These are phyloP conservation scores for Notolabrus celidotus DNA, from an alignment of 2,797 vertebrate species.

Conservation along the genomic window DNA sequence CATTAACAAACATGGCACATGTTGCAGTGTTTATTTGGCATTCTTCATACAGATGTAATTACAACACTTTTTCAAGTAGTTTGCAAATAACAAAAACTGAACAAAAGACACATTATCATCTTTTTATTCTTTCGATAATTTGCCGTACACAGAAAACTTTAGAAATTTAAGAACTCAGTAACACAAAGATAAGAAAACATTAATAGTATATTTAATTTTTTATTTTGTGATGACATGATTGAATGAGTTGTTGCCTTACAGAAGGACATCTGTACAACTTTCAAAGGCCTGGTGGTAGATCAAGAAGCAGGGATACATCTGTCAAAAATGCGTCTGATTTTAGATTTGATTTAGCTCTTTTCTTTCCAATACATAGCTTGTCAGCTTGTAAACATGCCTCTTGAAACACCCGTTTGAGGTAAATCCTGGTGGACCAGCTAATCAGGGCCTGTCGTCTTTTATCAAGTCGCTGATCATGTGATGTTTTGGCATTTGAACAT, in stretches of 20 bases:
- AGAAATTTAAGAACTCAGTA: slow-evolving; percentile 65
- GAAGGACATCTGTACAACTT: slow-evolving; percentile 50
- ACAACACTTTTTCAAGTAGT: slow-evolving; percentile 65
- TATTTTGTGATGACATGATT: slow-evolving; percentile 40
- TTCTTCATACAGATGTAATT: slow-evolving; percentile 76
- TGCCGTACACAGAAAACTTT: slow-evolving; percentile 70
- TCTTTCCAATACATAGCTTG: slow-evolving; percentile 16
- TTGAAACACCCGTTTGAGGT: slow-evolving; percentile 73
- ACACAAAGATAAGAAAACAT: slow-evolving; percentile 83
- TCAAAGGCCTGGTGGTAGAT: slow-evolving; percentile 52
- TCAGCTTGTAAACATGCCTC: slow-evolving; percentile 50
- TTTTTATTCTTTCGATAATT: slow-evolving; percentile 80
- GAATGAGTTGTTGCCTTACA: slow-evolving; percentile 47
- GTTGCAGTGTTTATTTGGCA: slow-evolving; percentile 78
- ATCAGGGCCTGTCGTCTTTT: slow-evolving; percentile 28
- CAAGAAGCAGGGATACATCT: slow-evolving; percentile 45
- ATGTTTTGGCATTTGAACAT: slow-evolving; percentile 69
- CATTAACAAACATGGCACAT: slow-evolving; percentile 35
- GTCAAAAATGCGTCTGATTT: slow-evolving; percentile 1
- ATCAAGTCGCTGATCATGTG: slow-evolving; percentile 28
- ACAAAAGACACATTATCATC: slow-evolving; percentile 60
- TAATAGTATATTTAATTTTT: slow-evolving; percentile 64
- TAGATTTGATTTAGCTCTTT: slow-evolving; percentile 2
- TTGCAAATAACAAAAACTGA: slow-evolving; percentile 42
- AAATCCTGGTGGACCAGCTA: slow-evolving; percentile 64